These are phyloP conservation scores for Scomberomorus guttatus DNA, from an alignment of 2,797 vertebrate genomes.

Conservation along the genomic window DNA sequence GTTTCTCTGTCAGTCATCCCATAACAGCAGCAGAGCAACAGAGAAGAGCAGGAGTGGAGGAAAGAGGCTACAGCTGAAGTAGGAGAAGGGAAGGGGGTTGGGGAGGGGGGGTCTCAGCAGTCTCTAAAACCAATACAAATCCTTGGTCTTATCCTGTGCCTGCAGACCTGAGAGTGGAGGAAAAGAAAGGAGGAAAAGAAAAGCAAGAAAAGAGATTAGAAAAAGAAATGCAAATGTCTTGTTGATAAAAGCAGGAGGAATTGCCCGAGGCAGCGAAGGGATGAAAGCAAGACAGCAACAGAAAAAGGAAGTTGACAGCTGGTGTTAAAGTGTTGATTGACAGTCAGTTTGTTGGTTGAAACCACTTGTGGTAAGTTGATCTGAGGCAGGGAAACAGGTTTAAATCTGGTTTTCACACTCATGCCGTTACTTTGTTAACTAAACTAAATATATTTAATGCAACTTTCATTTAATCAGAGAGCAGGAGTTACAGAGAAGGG, in stretches of 20 bases:
- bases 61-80: conserved; percentile 65
- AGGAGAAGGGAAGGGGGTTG: conserved; percentile 53
- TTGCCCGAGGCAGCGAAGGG: conserved; percentile 53
- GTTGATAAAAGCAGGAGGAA: conserved; percentile 60
- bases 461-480: not conserved
- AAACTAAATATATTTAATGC: not conserved
- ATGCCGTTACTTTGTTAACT: not conserved
- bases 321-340: conserved; percentile 71
- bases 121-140: conserved; percentile 98
- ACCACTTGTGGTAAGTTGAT: conserved; percentile 67
- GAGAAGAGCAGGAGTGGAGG: conserved; percentile 72
- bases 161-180: conserved; percentile 93
- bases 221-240: conserved; percentile 49
- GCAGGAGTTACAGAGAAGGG: not conserved
- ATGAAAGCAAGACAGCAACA: conserved; percentile 58
- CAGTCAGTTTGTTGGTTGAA: conserved; percentile 59
- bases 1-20: conserved; percentile 51
- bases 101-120: conserved; percentile 31
- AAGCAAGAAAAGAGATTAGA: conserved; percentile 74
- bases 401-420: conserved; percentile 34
- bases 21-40: conserved; percentile 50
- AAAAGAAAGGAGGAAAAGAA: conserved; percentile 65
- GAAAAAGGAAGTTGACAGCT: conserved; percentile 71
- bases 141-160: conserved; percentile 97
- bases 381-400: conserved; percentile 30